Percentiles rank a stretch among this genome's conserved stretches.
These are phyloP conservation scores for Gasteruption jaculator DNA, from an alignment of 2,888 invertebrate species.

Conservation along the genomic window DNA sequence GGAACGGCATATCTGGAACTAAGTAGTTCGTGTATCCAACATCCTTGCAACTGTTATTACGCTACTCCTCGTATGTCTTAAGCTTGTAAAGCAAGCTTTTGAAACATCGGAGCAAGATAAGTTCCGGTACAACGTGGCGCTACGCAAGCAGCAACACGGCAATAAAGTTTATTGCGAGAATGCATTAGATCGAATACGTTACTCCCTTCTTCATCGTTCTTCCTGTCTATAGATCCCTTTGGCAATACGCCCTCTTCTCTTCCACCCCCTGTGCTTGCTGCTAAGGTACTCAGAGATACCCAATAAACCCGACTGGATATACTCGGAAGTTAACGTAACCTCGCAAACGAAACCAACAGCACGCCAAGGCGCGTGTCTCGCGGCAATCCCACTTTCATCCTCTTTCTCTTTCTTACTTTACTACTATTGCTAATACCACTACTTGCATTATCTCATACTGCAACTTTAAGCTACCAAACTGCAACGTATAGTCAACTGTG, in stretches of 20 bases:
- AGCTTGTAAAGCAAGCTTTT: too few species aligned
- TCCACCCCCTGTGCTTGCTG: constrained; percentile 2
- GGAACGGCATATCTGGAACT: too few species aligned
- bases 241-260: background rate
- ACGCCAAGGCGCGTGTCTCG: constrained; percentile 45
- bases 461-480: too few species aligned
- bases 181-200: constrained; percentile 48
- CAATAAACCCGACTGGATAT: constrained; percentile 38
- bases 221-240: constrained; percentile 17
- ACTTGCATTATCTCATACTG: too few species aligned
- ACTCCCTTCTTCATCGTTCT: constrained; percentile 24
- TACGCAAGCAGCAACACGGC: constrained; percentile 39
- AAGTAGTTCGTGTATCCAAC: constrained; percentile 10
- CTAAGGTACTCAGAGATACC: constrained; percentile 29
- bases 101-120: constrained; percentile 22
- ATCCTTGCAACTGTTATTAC: too few species aligned
- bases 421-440: constrained; percentile 3
- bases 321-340: constrained; percentile 40
- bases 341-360: constrained; percentile 30
- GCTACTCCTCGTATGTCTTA: too few species aligned
- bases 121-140: constrained; percentile 22
- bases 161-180: constrained; percentile 49
- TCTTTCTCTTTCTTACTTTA: constrained; percentile 20
- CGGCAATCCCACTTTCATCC: constrained; percentile 40
- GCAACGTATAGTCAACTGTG: too few species aligned